These are phyloP conservation scores for Andrena camellia DNA, from an alignment of 2,888 invertebrate species.

Conservation along the genomic window DNA sequence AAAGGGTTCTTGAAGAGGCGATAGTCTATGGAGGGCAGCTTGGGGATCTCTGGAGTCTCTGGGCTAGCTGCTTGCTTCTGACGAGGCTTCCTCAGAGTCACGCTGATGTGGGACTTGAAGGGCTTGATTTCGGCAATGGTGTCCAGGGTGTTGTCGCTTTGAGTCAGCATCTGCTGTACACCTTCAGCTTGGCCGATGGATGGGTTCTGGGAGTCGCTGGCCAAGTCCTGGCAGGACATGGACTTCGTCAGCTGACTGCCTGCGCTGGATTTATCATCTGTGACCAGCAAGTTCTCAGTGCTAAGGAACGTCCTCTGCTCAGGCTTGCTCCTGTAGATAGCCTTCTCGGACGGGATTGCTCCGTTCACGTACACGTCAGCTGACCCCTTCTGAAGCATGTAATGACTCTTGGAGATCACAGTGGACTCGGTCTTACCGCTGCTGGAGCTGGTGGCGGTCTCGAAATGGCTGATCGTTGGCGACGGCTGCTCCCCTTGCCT, in stretches of 20 bases:
- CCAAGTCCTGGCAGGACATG: constrained; percentile 81
- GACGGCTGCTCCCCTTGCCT: constrained; percentile 63
- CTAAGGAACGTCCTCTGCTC: constrained; percentile 75
- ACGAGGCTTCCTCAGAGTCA: constrained; percentile 77
- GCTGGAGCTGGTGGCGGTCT: constrained; percentile 75
- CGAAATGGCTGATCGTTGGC: constrained; percentile 65
- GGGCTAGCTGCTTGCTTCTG: constrained; percentile 58
- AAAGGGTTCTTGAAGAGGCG: constrained; percentile 79
- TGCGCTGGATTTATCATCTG: constrained; percentile 34
- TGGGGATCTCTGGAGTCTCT: constrained; percentile 77
- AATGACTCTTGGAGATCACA: constrained; percentile 62
- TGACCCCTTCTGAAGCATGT: constrained; percentile 72
- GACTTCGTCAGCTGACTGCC: constrained; percentile 76
- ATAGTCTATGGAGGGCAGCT: constrained; percentile 78
- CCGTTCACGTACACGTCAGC: constrained; percentile 80
- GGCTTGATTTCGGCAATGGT: constrained; percentile 73
- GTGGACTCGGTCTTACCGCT: constrained; percentile 78
- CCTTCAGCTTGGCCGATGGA: constrained; percentile 64
- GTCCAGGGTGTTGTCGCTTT: constrained; percentile 79
- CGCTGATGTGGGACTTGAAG: constrained; percentile 82
- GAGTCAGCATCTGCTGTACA: constrained; percentile 72
- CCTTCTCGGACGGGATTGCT: constrained; percentile 58
- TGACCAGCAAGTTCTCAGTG: constrained; percentile 75
- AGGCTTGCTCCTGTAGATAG: constrained; percentile 25
- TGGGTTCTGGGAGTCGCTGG: constrained; percentile 64